Evolutionary conservation across 1,140 invertebrate species (phyloP).

Genomic region (Drosophila funebris): DNA sequence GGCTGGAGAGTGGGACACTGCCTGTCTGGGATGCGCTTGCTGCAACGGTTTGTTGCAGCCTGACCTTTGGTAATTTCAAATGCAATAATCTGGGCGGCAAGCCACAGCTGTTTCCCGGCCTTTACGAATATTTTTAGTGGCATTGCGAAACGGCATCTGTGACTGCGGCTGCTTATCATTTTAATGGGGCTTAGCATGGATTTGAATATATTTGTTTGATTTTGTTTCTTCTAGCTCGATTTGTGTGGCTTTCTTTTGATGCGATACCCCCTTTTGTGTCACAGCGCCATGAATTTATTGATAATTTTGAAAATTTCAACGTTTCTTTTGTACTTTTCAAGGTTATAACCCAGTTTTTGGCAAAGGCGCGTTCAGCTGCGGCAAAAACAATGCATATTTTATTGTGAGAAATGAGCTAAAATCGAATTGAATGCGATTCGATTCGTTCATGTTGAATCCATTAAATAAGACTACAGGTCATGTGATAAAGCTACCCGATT

Average conservation of each 20-base stretch:
- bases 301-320: constrained; percentile 62
- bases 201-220: constrained; percentile 57
- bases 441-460: constrained; percentile 51
- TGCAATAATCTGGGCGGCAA: constrained; percentile 51
- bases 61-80: constrained; percentile 77
- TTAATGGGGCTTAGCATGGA: constrained; percentile 63
- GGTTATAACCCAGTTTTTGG: constrained; percentile 78
- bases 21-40: constrained; percentile 41
- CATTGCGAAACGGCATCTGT: constrained; percentile 59
- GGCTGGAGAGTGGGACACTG: constrained; percentile 13
- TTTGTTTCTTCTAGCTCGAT: constrained; percentile 10
- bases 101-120: constrained; percentile 20
- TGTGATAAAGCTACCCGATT: constrained; percentile 50
- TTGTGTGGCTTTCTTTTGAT: constrained; percentile 55
- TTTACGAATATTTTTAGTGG: constrained; percentile 35
- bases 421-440: constrained; percentile 62
- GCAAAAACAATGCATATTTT: constrained; percentile 59
- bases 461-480: constrained; percentile 46
- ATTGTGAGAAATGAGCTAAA: constrained; percentile 69
- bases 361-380: constrained; percentile 32
- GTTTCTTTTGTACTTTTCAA: constrained; percentile 74
- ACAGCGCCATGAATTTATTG: constrained; percentile 62
- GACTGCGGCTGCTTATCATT: constrained; percentile 57
- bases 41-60: constrained; percentile 26
- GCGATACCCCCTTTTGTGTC: constrained; percentile 31